Evolutionary conservation across 2,797 vertebrate species (phyloP).

Genomic region (Semaprochilodus insignis): DNA sequence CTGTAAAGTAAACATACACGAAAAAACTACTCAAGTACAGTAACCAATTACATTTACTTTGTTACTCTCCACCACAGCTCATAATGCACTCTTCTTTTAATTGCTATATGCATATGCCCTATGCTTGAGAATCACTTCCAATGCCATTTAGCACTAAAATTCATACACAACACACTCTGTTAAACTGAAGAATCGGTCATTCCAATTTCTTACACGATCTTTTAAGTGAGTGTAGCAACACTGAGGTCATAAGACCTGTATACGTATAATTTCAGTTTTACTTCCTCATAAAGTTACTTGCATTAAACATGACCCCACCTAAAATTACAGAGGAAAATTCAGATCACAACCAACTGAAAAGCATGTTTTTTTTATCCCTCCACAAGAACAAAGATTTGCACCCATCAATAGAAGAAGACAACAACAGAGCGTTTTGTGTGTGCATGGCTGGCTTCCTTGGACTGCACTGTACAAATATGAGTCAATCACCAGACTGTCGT

Average conservation of each 20-base stretch:
- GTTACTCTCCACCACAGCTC: too few species aligned
- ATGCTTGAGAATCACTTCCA: too few species aligned
- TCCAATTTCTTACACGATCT: neutral
- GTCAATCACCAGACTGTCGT: constrained; percentile 52
- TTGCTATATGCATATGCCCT: neutral
- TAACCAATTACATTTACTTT: too few species aligned
- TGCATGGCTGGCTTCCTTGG: constrained; percentile 1
- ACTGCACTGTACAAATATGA: constrained; percentile 32
- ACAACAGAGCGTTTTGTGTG: constrained; percentile 21
- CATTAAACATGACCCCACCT: neutral
- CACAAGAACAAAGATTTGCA: neutral
- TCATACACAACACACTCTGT: neutral
- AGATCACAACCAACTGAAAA: neutral
- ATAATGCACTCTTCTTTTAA: too few species aligned
- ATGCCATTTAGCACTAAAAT: too few species aligned
- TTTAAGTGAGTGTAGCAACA: neutral
- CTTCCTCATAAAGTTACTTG: neutral
- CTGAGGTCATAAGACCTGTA: neutral
- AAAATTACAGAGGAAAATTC: neutral
- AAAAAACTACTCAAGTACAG: too few species aligned
- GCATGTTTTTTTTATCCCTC: neutral
- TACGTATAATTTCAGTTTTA: neutral
- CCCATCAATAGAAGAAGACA: constrained; percentile 4
- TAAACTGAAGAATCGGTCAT: neutral
- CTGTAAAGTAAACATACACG: too few species aligned